These are phyloP conservation scores for Caenorhabditis panamensis DNA, from an alignment of 2,888 invertebrate species.

Conservation along the genomic window DNA sequence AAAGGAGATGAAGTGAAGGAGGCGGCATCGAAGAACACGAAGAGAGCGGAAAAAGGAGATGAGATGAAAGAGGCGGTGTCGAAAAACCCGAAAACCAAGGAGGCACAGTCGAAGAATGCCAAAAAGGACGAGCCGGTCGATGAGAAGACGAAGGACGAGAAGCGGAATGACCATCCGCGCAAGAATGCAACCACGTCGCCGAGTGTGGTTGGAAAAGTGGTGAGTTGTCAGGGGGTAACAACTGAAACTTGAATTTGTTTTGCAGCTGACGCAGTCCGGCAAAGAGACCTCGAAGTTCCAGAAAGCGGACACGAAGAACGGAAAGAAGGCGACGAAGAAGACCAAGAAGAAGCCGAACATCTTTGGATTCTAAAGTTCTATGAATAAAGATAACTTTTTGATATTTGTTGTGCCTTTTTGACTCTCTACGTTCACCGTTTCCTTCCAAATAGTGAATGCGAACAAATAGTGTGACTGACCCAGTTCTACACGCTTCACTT, in stretches of 20 bases:
- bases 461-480: slow-evolving; percentile 20
- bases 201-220: too few relatives aligned
- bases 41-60: neutral
- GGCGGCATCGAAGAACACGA: neutral
- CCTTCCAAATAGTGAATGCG: slow-evolving; percentile 8
- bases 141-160: neutral
- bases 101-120: neutral
- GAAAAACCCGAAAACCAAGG: neutral
- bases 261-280: too few relatives aligned
- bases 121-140: neutral
- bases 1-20: too few relatives aligned
- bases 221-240: too few relatives aligned
- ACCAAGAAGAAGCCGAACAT: too few relatives aligned
- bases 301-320: too few relatives aligned
- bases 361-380: neutral
- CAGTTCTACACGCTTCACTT: slow-evolving; percentile 21
- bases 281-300: too few relatives aligned
- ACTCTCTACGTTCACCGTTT: neutral
- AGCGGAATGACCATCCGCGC: neutral
- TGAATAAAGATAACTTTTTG: too few relatives aligned
- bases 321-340: too few relatives aligned
- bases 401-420: neutral
- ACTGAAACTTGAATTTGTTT: too few relatives aligned
- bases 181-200: neutral
- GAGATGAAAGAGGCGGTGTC: neutral